A percentile compares a stretch with the other conserved stretches of the same genome.
These are phyloP conservation scores for Ochlodes sylvanus DNA, from an alignment of 2,888 invertebrate species.

Conservation along the genomic window DNA sequence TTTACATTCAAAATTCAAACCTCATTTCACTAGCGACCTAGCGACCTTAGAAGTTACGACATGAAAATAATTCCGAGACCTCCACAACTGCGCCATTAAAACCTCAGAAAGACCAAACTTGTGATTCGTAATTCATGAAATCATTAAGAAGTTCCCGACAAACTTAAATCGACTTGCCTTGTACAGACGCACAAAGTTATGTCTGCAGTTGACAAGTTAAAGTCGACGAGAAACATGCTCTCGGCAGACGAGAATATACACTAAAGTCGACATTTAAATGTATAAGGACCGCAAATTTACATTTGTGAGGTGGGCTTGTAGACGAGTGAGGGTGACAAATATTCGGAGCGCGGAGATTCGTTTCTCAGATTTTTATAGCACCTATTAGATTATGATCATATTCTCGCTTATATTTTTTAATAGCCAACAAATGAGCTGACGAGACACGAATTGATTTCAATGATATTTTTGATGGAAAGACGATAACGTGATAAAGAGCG, in stretches of 20 bases:
- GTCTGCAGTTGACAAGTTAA: conserved; percentile 35
- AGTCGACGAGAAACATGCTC: conserved; percentile 2
- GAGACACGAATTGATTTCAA: no score
- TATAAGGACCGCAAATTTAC: conserved; percentile 6
- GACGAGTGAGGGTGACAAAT: conserved; percentile 52
- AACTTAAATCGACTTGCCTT: conserved; percentile 69
- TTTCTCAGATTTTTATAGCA: not conserved
- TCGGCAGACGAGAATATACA: not conserved
- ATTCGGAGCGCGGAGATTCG: conserved; percentile 34
- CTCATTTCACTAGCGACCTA: conserved; percentile 2
- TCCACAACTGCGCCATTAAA: conserved; percentile 47
- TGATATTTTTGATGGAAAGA: no score
- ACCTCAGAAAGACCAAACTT: conserved; percentile 48
- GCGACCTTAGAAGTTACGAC: conserved; percentile 16
- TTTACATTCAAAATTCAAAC: not conserved
- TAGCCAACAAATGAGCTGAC: no score
- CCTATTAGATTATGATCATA: not conserved
- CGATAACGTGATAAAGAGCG: no score
- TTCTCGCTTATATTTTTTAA: not conserved
- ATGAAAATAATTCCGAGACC: conserved; percentile 19
- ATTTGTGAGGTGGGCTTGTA: conserved; percentile 22
- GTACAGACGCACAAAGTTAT: conserved; percentile 52
- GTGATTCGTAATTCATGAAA: conserved; percentile 63
- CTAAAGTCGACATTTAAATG: conserved; percentile 1
- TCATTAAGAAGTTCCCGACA: conserved; percentile 61